These are phyloP conservation scores for Ericerus pela DNA, from an alignment of 1,140 invertebrate species.

Conservation along the genomic window DNA sequence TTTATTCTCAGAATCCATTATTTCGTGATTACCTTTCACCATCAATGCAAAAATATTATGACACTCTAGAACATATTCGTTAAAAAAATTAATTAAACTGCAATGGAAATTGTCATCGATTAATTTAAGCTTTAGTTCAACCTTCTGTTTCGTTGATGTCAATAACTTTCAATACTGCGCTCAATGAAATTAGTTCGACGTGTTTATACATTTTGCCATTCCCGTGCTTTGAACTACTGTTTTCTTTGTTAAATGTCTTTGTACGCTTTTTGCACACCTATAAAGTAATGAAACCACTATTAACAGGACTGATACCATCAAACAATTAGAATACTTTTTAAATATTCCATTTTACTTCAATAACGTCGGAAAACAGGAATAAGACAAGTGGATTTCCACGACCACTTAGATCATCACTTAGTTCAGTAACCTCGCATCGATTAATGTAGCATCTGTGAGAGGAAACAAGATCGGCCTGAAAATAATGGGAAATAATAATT, in stretches of 20 bases:
- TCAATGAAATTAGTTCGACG: constrained; percentile 70
- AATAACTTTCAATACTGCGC: constrained; percentile 75
- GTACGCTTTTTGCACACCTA: constrained; percentile 62
- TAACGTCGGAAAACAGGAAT: constrained; percentile 83
- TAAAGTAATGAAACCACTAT: constrained; percentile 16
- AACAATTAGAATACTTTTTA: background rate
- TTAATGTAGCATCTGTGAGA: constrained; percentile 77
- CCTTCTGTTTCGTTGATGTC: constrained; percentile 69
- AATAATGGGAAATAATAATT: constrained; percentile 22
- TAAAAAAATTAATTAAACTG: too few species aligned
- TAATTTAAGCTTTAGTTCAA: constrained; percentile 17
- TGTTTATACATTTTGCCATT: constrained; percentile 77
- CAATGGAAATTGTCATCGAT: too few species aligned
- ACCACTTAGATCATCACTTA: constrained; percentile 69
- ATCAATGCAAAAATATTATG: constrained; percentile 77
- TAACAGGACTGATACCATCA: background rate
- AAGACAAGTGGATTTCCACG: constrained; percentile 74
- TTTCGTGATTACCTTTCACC: constrained; percentile 53
- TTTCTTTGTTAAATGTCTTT: constrained; percentile 53
- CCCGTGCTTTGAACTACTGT: constrained; percentile 42
- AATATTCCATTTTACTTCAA: constrained; percentile 58
- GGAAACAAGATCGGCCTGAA: constrained; percentile 67
- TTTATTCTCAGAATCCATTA: constrained; percentile 54
- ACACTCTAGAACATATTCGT: constrained; percentile 46
- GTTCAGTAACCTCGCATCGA: constrained; percentile 74